These are phyloP conservation scores for Brienomyrus brachyistius DNA, from an alignment of 2,113 vertebrate genomes.

Conservation along the genomic window DNA sequence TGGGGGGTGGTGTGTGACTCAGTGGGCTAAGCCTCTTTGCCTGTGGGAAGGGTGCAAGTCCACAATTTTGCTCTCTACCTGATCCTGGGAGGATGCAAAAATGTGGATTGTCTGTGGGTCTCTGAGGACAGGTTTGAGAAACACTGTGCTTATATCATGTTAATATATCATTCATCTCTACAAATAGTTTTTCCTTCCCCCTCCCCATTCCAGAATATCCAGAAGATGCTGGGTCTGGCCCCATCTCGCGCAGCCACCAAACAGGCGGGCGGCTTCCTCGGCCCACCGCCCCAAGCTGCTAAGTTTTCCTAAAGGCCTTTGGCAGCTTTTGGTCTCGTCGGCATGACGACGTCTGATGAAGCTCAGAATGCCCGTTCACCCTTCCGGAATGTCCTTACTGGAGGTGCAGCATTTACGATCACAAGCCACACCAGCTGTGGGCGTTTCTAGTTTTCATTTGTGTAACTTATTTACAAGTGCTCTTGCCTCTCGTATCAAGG, in stretches of 20 bases:
- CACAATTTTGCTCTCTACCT: no score
- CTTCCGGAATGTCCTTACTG: neutral
- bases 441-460: neutral
- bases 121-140: neutral
- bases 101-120: no score
- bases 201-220: constrained; percentile 77
- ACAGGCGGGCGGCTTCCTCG: constrained; percentile 93
- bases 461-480: neutral
- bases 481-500: neutral
- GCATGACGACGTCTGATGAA: neutral
- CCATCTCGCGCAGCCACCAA: constrained; percentile 95
- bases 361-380: neutral
- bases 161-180: neutral
- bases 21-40: no score
- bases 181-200: constrained; percentile 1
- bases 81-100: no score
- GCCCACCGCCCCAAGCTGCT: constrained; percentile 88
- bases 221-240: constrained; percentile 95
- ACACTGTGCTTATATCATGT: no score
- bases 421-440: neutral
- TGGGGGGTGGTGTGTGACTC: no score
- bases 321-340: neutral
- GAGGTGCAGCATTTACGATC: neutral
- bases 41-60: no score
- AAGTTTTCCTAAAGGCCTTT: constrained; percentile 76